A percentile compares a stretch with the other conserved stretches of the same genome.
These are phyloP conservation scores for Drosophila nannoptera DNA, from an alignment of 1,140 invertebrate species.

Conservation along the genomic window DNA sequence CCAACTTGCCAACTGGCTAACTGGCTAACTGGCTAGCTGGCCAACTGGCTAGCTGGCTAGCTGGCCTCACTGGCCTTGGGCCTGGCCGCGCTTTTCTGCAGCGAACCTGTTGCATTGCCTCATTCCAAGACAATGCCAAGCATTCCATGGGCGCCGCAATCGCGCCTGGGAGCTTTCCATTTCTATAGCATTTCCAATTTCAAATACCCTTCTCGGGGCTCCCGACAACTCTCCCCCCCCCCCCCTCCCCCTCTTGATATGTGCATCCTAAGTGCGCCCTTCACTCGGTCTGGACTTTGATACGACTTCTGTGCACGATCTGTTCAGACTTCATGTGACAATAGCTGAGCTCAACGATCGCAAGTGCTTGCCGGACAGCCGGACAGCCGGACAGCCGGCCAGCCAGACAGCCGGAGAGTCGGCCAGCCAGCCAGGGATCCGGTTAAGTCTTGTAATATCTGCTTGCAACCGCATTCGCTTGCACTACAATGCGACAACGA, in stretches of 20 bases:
- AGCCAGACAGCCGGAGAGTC: no score
- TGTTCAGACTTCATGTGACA: not conserved
- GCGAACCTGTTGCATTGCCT: conserved; percentile 36
- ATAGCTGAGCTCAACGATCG: not conserved
- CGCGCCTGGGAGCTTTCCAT: conserved; percentile 36
- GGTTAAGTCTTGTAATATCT: conserved; percentile 5
- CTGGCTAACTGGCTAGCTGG: no score
- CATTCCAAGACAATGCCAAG: conserved; percentile 15
- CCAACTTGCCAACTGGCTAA: no score
- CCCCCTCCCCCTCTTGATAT: no score
- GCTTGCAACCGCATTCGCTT: not conserved
- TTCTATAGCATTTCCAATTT: conserved; percentile 34
- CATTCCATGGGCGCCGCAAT: conserved; percentile 8
- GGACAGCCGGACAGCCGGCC: not conserved
- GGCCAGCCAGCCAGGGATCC: not conserved
- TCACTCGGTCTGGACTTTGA: not conserved
- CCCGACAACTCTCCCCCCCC: no score
- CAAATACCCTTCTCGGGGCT: conserved; percentile 25
- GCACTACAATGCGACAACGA: not conserved
- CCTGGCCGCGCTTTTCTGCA: conserved; percentile 37
- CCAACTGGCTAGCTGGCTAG: not conserved
- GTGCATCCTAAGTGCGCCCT: not conserved
- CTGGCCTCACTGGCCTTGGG: conserved; percentile 32
- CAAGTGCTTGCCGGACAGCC: not conserved
- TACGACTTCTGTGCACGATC: not conserved